Evolutionary conservation across 2,888 invertebrate species (phyloP), one percentile per base, ranked within the genome.

Genomic region (Sympetrum striolatum): DNA sequence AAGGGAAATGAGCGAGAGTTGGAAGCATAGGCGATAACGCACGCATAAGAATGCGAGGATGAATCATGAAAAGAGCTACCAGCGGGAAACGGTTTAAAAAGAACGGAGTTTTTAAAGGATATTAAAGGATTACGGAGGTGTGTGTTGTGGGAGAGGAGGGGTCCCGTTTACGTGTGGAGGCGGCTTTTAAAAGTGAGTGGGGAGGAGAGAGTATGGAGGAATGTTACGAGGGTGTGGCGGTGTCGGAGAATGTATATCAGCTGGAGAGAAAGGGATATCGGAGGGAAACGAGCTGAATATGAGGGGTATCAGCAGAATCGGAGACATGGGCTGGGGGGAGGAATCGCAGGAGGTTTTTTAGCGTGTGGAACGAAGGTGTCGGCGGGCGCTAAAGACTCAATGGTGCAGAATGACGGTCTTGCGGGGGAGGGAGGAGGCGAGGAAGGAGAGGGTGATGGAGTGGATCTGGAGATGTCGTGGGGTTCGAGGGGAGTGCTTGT

Each of bases 181-280:
- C 15, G 37, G 37, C 14, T 80, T 15, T 80, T 31, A n/a, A 37
- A 81, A 35, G 81, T n/a, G 81, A 44, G 37, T n/a, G n/a, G 81
- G 39, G 86, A 82, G 44, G 86, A 86, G 53, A 48, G 48, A 18
- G 48, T n/a, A 48, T n/a, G 48, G 44, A 48, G 86, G 86, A 90
- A 90, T 60, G 90, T 64, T 64, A 35, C 86, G 25, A 48, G 53
- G 58, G 53, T 58, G 44, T 58, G 86, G 53, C 35, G 58, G n/a
- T 86, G 44, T 53, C 39, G 81, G 60, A 18, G 60, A 25, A 35
- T 15, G 53, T 18, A 86, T 44, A 53, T 60, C 31, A 53, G 48
- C 37, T 39, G n/a, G 48, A 80, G 79, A 73, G 44, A 35, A 18
- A 73, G 73, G 48, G 79, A n/a, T 73, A 18, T n/a, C 37, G 53